Evolutionary conservation across 2,888 invertebrate genomes (phyloP).

Genomic region (Synanthedon andrenaeformis): DNA sequence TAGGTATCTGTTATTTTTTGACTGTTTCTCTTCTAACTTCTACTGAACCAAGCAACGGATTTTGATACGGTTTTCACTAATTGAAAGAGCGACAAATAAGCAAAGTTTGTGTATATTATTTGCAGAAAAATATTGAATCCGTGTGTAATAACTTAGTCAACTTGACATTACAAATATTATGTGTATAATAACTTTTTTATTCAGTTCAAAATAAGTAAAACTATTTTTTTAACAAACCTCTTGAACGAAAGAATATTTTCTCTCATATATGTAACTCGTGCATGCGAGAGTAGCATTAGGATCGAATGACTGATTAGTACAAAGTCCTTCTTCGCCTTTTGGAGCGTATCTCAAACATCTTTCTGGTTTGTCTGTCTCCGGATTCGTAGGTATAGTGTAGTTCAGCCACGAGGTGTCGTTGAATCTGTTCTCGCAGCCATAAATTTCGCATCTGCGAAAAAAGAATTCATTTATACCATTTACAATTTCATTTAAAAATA

Average conservation of each 20-base stretch:
- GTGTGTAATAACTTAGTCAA: too few relatives aligned
- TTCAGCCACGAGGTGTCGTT: conserved; percentile 57
- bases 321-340: conserved; percentile 23
- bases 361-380: conserved; percentile 19
- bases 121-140: too few relatives aligned
- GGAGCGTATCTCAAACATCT: conserved; percentile 34
- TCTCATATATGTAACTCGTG: conserved; percentile 43
- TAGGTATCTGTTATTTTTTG: too few relatives aligned
- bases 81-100: too few relatives aligned
- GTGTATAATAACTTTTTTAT: too few relatives aligned
- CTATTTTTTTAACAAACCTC: conserved; percentile 28
- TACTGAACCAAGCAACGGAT: too few relatives aligned
- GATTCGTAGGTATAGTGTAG: conserved; percentile 42
- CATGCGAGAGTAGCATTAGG: conserved; percentile 35
- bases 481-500: too few relatives aligned
- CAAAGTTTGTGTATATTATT: too few relatives aligned
- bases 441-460: conserved; percentile 41
- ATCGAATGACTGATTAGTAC: conserved; percentile 35
- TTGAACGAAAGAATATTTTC: conserved; percentile 44
- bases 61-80: too few relatives aligned
- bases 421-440: conserved; percentile 49
- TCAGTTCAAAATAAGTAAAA: too few relatives aligned
- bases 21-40: too few relatives aligned
- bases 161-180: too few relatives aligned
- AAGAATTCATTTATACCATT: not conserved